Base-by-base conservation (phyloP, 2,113 vertebrate genomes). In the Benthochromis sp. region DNA sequence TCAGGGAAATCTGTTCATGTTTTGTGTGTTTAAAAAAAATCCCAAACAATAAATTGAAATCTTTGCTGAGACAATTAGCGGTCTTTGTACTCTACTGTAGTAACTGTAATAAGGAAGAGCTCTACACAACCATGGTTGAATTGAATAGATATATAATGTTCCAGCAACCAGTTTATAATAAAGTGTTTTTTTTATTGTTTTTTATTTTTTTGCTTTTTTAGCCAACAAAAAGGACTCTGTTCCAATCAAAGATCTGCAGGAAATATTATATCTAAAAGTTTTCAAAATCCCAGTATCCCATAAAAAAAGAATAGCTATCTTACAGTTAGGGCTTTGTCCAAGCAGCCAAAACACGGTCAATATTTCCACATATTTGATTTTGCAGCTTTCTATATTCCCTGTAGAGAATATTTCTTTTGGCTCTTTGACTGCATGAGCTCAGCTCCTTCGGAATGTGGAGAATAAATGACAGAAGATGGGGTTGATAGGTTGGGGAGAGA, bases 211-310 rank as follows among this genome's bases (percentile, higher is more conserved):
- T 29, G 82, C 71, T 79, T 50, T 55, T 71, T 40, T 40, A 40
- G 29, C 29, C 17, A 36, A 63, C 16, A 63, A 63, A 66, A 91
- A 6, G 78, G 83, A 92, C 81, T 85, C 54, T 79, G 36, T 87
- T 91, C 54, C 86, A 89, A 90, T 92, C 90, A 90, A 89, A 91
- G 24, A 66, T 76, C 90, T 90, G 73, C 10, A 29, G 82, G 80
- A 84, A 93, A 86, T 84, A 84, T 81, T 55, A 57, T 36, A 31
- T 45, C 52, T 80, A 90, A 89, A 84, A 84, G 84, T 85, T 84
- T 85, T 84, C 84, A 90, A 86, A 83, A 82, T 89, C 55, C 88
- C 83, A 81, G 82, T 63, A 80, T 84, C 83, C 52, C 21, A 19
- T 36, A 55, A 27, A 88, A 66, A 71, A 82, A 89, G 50, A 87